phyloP scores from a whole-genome alignment of 2,888 invertebrate species.

The Euzophera pinguis region DNA sequence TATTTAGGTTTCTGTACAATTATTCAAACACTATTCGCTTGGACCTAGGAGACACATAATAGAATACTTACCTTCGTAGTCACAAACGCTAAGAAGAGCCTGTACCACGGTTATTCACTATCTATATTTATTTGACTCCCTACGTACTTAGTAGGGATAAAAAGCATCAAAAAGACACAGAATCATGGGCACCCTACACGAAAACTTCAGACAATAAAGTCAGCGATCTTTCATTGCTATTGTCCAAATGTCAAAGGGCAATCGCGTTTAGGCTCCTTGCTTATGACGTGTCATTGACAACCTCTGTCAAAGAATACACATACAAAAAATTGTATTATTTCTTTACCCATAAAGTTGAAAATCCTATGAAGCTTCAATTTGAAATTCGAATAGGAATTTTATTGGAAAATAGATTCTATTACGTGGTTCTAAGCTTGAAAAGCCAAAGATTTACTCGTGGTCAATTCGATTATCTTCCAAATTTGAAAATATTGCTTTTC shows the following conservation, averaged over 20 bases:
- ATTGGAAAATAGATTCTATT: conserved; percentile 4
- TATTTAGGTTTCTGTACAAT: no score
- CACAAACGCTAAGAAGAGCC: no score
- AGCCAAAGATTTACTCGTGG: not conserved
- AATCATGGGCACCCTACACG: conserved; percentile 22
- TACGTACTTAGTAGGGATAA: not conserved
- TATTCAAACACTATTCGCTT: no score
- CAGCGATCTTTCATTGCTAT: conserved; percentile 33
- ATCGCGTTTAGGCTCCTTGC: conserved; percentile 28
- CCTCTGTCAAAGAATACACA: not conserved
- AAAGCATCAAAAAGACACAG: not conserved
- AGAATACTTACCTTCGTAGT: no score
- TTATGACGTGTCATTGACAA: conserved; percentile 28
- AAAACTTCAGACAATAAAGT: conserved; percentile 22
- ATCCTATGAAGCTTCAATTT: not conserved
- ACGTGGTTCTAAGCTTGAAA: not conserved
- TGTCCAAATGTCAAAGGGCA: conserved; percentile 19
- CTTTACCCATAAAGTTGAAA: not conserved
- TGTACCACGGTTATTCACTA: no score
- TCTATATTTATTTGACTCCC: no score
- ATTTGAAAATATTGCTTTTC: conserved; percentile 3
- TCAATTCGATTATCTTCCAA: not conserved
- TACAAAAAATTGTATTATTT: not conserved
- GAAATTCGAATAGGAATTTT: no score
- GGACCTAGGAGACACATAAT: no score